Conservation (phyloP, 1,140 invertebrate genomes). For the Aphidius ervi region DNA sequence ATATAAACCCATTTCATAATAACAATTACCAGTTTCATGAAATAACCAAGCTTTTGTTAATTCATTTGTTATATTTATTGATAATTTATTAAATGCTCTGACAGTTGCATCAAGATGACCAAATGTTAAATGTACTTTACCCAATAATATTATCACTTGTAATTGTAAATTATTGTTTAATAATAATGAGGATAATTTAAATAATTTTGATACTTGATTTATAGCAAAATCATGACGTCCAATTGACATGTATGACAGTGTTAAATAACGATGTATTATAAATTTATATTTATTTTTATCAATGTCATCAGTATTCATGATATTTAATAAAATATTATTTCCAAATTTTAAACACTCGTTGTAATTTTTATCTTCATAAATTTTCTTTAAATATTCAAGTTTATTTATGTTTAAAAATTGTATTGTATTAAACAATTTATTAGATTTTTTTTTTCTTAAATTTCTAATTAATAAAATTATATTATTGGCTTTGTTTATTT, state of each 20-base stretch:
- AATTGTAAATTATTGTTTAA: slow-evolving; percentile 25
- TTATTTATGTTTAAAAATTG: background rate
- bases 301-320: slow-evolving; percentile 10
- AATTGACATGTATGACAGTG: slow-evolving; percentile 28
- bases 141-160: slow-evolving; percentile 30
- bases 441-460: too few species aligned
- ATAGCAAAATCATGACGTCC: slow-evolving; percentile 38
- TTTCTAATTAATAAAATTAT: too few species aligned
- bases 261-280: slow-evolving; percentile 29
- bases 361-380: slow-evolving; percentile 28
- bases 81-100: too few species aligned
- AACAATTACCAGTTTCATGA: slow-evolving; percentile 36
- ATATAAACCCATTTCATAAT: slow-evolving; percentile 33
- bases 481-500: slow-evolving; percentile 1
- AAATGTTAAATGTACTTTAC: slow-evolving; percentile 40
- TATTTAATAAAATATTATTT: slow-evolving; percentile 25
- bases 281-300: slow-evolving; percentile 27
- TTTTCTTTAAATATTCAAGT: slow-evolving; percentile 25
- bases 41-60: slow-evolving; percentile 35
- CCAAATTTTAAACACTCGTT: slow-evolving; percentile 24
- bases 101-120: slow-evolving; percentile 32
- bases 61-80: slow-evolving; percentile 28
- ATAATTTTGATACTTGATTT: slow-evolving; percentile 27
- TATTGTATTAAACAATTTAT: too few species aligned
- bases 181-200: slow-evolving; percentile 27